These are phyloP conservation scores for Stenotaenia linearis DNA, from an alignment of 2,888 invertebrate genomes.

Conservation along the genomic window DNA sequence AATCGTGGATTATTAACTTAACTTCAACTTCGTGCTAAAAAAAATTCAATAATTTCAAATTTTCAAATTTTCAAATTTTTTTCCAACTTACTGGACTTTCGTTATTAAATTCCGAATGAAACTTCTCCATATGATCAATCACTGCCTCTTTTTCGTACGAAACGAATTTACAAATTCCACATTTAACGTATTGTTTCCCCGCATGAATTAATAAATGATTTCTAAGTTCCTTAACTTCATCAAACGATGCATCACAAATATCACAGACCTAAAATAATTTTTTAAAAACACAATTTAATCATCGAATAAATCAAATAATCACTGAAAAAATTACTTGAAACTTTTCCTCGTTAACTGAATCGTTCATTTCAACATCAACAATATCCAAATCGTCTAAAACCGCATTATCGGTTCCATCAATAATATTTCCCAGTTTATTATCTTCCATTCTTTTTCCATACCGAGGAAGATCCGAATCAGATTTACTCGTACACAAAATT, in stretches of 20 bases:
- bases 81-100: neutral
- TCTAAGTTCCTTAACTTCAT: neutral
- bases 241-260: neutral
- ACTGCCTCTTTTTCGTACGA: neutral
- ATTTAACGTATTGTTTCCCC: neutral
- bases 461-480: slow-evolving; percentile 17
- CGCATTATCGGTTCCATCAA: neutral
- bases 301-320: neutral
- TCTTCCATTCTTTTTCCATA: slow-evolving; percentile 6
- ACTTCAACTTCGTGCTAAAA: slow-evolving; percentile 17
- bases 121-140: neutral
- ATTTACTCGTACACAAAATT: neutral
- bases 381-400: neutral
- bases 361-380: no score
- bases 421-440: neutral
- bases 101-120: neutral
- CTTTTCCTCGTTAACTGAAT: neutral
- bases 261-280: neutral
- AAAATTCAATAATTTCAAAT: neutral
- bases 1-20: neutral
- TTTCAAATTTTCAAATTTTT: no score
- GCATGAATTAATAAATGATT: neutral
- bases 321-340: neutral
- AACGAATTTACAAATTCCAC: neutral
- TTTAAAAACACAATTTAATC: neutral